Percentiles rank a stretch among this genome's conserved stretches.
Conservation (phyloP, 2,797 vertebrate species). For the Botia almorhae region DNA sequence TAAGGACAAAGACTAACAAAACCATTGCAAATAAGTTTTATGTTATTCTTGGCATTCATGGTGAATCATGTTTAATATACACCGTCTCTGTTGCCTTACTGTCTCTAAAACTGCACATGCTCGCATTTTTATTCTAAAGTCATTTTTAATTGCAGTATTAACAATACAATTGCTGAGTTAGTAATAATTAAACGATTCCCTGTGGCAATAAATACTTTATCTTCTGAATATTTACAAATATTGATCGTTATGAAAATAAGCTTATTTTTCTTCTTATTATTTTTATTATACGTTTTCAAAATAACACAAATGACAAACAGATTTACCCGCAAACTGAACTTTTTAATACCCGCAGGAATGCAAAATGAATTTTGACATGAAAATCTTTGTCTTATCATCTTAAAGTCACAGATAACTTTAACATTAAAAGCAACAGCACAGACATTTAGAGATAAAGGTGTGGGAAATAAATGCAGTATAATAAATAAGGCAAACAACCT, state of each 20-base stretch:
- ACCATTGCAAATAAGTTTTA: neutral
- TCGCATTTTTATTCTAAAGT: neutral
- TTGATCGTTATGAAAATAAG: neutral
- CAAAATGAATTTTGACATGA: conserved; percentile 7
- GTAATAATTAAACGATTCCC: neutral
- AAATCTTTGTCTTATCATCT: neutral
- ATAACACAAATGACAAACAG: neutral
- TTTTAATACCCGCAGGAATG: neutral
- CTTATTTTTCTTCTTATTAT: neutral
- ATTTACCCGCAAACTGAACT: neutral
- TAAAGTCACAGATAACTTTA: neutral
- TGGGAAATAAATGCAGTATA: conserved; percentile 28
- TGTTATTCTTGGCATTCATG: neutral
- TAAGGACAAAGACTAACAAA: neutral
- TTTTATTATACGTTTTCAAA: too few relatives aligned
- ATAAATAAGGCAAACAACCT: conserved; percentile 58
- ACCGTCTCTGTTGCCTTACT: neutral
- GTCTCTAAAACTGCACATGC: neutral
- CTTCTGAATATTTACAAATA: neutral
- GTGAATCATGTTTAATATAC: neutral
- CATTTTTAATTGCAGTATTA: neutral
- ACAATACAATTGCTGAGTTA: neutral
- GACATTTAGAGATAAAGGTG: conserved; percentile 19
- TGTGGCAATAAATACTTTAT: neutral
- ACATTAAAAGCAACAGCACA: neutral